These are phyloP conservation scores for Harlomillsia oculata DNA, from an alignment of 1,140 invertebrate genomes.

Conservation along the genomic window DNA sequence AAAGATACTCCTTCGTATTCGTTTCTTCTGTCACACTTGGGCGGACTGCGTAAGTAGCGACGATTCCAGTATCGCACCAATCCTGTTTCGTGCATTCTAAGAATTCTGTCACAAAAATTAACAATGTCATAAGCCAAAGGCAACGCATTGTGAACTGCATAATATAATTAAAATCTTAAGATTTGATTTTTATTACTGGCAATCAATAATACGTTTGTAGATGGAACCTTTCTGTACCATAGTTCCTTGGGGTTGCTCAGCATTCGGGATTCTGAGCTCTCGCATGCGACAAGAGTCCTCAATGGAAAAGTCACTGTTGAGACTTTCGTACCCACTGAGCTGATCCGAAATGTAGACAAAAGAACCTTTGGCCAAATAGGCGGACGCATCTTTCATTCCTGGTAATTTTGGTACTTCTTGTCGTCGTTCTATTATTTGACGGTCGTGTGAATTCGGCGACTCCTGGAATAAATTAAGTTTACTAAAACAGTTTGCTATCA, in stretches of 20 bases:
- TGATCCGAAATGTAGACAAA: conserved; percentile 16
- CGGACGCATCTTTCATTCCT: conserved; percentile 3
- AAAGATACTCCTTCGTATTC: neutral
- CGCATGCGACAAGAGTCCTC: conserved; percentile 7
- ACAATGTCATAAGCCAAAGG: neutral
- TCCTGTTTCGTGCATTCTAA: conserved; percentile 8
- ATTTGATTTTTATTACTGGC: conserved; percentile 13
- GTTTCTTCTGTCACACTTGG: neutral
- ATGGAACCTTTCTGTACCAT: conserved; percentile 12
- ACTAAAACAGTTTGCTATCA: neutral
- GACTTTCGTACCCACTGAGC: conserved; percentile 1
- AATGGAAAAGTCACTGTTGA: conserved; percentile 1
- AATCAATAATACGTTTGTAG: conserved; percentile 22
- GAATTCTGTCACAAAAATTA: conserved; percentile 11
- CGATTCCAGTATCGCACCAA: conserved; percentile 8
- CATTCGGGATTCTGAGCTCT: conserved; percentile 14
- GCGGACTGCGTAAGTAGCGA: neutral
- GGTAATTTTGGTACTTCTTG: neutral
- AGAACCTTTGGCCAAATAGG: neutral
- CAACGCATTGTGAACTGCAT: neutral
- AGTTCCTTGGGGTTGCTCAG: conserved; percentile 11
- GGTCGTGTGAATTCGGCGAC: neutral
- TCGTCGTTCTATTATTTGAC: neutral
- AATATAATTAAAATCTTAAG: neutral
- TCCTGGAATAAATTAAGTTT: conserved; percentile 12